Percentiles rank a stretch among this genome's conserved stretches.
Conservation (phyloP, 2,888 invertebrate genomes). For the Scaeva pyrastri region DNA sequence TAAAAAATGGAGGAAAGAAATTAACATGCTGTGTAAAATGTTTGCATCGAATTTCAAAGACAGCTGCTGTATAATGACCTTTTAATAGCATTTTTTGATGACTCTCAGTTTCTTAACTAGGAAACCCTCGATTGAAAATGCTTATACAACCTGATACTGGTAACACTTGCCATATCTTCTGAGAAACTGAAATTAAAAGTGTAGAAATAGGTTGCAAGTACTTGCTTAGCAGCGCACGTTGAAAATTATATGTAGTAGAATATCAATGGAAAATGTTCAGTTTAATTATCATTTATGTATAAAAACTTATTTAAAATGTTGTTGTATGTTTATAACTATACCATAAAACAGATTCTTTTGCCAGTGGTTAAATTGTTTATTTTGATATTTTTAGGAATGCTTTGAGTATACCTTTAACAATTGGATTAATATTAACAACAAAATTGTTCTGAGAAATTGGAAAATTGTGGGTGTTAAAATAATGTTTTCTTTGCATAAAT, state of each 20-base stretch:
- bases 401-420: not conserved
- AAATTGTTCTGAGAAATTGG: slow-evolving; percentile 1
- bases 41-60: slow-evolving; percentile 60
- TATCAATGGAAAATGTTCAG: not conserved
- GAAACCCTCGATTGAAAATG: slow-evolving; percentile 42
- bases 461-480: slow-evolving; percentile 13
- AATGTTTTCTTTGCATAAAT: not conserved
- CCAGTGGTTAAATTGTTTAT: not conserved
- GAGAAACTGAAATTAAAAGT: not conserved
- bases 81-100: slow-evolving; percentile 69
- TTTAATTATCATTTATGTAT: too few relatives aligned
- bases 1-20: not conserved
- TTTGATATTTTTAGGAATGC: not conserved
- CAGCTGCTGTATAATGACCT: slow-evolving; percentile 66
- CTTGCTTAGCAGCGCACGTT: too few relatives aligned
- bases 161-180: slow-evolving; percentile 16
- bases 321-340: too few relatives aligned
- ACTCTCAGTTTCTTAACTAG: slow-evolving; percentile 52
- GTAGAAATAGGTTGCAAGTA: not conserved
- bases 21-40: slow-evolving; percentile 44
- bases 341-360: too few relatives aligned
- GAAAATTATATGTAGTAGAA: not conserved
- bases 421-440: not conserved
- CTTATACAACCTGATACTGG: slow-evolving; percentile 53
- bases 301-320: too few relatives aligned